Conservation (phyloP, 2,888 invertebrate genomes). For the Incurvaria masculella region DNA sequence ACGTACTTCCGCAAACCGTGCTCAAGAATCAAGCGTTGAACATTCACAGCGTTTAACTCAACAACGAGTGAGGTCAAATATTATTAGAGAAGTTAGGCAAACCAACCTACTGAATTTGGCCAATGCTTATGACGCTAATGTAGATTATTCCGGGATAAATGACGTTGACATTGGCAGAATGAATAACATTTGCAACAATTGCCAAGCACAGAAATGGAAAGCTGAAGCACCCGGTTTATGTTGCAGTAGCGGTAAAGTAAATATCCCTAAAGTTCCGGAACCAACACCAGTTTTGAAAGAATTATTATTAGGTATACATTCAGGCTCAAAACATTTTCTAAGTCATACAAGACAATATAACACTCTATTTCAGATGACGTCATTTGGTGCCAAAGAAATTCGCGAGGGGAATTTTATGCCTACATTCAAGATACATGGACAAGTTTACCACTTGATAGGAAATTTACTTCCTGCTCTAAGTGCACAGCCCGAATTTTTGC, state of each 20-base stretch:
- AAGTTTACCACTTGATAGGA: slow-evolving; percentile 9
- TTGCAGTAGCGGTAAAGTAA: slow-evolving; percentile 16
- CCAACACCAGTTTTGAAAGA: slow-evolving; percentile 10
- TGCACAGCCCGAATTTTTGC: slow-evolving; percentile 10
- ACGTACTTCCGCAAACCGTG: too few relatives aligned
- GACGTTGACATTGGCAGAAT: slow-evolving; percentile 13
- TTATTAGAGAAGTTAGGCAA: too few relatives aligned
- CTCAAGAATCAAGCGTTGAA: too few relatives aligned
- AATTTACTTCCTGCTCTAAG: slow-evolving; percentile 11
- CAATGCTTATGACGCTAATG: too few relatives aligned
- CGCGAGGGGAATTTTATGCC: slow-evolving; percentile 9
- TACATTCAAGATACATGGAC: slow-evolving; percentile 10
- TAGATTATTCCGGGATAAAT: too few relatives aligned
- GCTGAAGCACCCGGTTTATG: slow-evolving; percentile 17
- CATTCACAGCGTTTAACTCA: too few relatives aligned
- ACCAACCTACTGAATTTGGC: too few relatives aligned
- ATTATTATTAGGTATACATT: slow-evolving; percentile 8
- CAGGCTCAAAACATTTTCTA: slow-evolving; percentile 10
- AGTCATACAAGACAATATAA: slow-evolving; percentile 9
- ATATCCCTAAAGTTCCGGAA: slow-evolving; percentile 13
- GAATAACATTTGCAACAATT: slow-evolving; percentile 15
- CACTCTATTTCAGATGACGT: slow-evolving; percentile 9
- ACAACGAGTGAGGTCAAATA: too few relatives aligned
- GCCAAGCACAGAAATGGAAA: slow-evolving; percentile 14
- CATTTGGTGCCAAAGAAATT: slow-evolving; percentile 12